Base-by-base conservation (phyloP, 2,113 vertebrate genomes). In the Malurus cyaneus region DNA sequence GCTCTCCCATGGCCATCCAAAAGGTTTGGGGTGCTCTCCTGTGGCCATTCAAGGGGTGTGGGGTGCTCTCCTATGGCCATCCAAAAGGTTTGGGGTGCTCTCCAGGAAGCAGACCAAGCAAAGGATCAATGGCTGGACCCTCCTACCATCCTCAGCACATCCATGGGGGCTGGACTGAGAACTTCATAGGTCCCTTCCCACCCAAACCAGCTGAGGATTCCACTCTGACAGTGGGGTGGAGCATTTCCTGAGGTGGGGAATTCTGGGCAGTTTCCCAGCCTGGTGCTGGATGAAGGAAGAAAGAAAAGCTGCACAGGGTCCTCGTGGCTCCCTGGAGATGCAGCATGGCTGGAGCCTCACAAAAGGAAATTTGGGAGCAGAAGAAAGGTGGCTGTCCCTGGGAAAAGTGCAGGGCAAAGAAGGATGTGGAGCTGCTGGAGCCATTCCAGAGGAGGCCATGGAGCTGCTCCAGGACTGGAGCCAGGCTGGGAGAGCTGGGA, bases 251-350 rank as follows among this genome's bases (percentile, higher is more conserved):
- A 44, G 26, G 9, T n/a, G 9, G 16, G 36, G 32, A 46, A 57
- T 18, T 47, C 21, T 54, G 25, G 18, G 28, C 20, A 32, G 4
- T 24, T 18, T 17, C 65, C 21, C 26, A 29, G 44, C 46, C 66
- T 44, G 3, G 3, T 12, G 57, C 19, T 3, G 31, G 34, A 24
- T 5, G 18, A 32, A 62, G 54, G 21, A 31, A 64, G 69, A 57
- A 69, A 24, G 6, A 15, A 36, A 61, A 52, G 41, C 41, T 64
- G 47, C 53, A 25, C 0, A 0, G 21, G 61, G 28, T 19, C 23
- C 53, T 46, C 0, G 0, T 1, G 26, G 79, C 39, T 28, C 2
- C 4, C 31, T 18, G 6, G 24, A 74, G 79, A 16, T 6, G 23
- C 60, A 12, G 52, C 47, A 9, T 1, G 0, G 1, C 28, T 12